Evolutionary conservation across 2,888 invertebrate species (phyloP), one percentile per base, ranked within the genome.

Genomic region (Synanthedon andrenaeformis): DNA sequence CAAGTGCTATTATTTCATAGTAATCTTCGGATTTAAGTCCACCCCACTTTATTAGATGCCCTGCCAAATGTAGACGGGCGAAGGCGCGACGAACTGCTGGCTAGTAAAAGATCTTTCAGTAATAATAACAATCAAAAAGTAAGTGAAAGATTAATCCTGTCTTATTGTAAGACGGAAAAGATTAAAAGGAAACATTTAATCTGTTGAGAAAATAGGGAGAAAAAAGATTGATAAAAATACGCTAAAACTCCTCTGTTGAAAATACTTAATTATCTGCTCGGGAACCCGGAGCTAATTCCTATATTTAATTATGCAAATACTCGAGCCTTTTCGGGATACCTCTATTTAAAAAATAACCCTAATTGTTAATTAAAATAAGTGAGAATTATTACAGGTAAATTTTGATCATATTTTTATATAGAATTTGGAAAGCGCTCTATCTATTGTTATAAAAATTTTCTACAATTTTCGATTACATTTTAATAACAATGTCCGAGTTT

Each of bases 221-320:
- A 67, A 61, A 59, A 62, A 56, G 57, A 45, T 45, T 45, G 45
- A 45, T 45, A 4, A 45, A 65, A 62, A 67, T 64, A 67, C 59
- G 60, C 65, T 56, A 56, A 59, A 65, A 68, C 61, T 70, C 65
- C 65, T 70, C 73, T 68, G 68, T 72, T 67, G 63, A 66, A 69
- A n/a, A 45, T 74, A 70, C 61, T 79, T 76, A 72, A 79, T 79
- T 78, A 81, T 73, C 72, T 73, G 67, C 59, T 66, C 58, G 60
- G 66, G 66, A 72, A 68, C 69, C 64, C 58, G 45, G 56, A 66
- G 70, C 74, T 74, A 70, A 76, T 77, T 72, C 66, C 69, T 68
- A 79, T 79, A 79, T 79, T 82, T 78, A 77, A 81, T 81, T 78
- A 81, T 77, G 75, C 70, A 79, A 81, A 80, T 75, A 66, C 65